Conservation (phyloP, 2,113 vertebrate genomes). For the Probosciger aterrimus region DNA sequence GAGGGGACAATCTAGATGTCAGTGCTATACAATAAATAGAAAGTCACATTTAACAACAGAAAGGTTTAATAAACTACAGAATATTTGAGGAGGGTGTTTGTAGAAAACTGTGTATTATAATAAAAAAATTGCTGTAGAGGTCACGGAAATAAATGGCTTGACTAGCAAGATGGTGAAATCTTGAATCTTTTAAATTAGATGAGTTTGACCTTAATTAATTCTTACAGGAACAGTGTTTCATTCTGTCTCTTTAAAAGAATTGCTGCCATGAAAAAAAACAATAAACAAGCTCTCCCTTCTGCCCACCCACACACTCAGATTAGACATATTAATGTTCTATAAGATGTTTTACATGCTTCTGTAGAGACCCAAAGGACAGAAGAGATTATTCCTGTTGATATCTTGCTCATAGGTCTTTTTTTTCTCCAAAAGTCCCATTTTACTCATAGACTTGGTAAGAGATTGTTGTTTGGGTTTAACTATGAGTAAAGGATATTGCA, state of each 20-base stretch:
- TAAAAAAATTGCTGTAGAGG: not conserved
- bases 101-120: not conserved
- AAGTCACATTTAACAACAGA: not conserved
- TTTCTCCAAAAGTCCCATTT: not conserved
- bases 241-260: not conserved
- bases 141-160: not conserved
- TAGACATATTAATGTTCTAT: not conserved
- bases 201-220: not conserved
- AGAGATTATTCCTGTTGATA: not conserved
- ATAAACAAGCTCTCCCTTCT: not conserved
- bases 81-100: not conserved
- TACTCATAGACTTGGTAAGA: not conserved
- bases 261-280: not conserved
- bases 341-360: not conserved
- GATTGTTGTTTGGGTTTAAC: not conserved
- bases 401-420: not conserved
- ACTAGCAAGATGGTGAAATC: not conserved
- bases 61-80: not conserved
- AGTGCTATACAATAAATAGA: not conserved
- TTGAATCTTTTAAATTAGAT: not conserved
- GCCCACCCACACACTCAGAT: not conserved
- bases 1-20: not conserved
- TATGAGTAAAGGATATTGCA: not conserved
- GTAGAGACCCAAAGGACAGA: not conserved
- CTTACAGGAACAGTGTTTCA: not conserved